Conservation (phyloP, 2,888 invertebrate species). For the Drosophila acutilabella region DNA sequence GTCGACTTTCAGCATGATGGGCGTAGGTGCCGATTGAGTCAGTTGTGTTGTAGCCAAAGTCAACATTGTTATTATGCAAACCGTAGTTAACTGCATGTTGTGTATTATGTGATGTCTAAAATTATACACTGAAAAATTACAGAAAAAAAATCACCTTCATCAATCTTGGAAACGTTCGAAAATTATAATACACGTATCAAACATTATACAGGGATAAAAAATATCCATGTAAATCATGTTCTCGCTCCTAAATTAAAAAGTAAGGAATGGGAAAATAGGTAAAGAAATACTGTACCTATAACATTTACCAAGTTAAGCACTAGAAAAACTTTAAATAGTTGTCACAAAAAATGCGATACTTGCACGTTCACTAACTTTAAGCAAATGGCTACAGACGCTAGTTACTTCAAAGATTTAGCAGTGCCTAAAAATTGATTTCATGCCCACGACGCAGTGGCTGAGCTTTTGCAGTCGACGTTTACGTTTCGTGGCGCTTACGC, state of each 20-base stretch:
- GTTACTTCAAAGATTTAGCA: constrained; percentile 84
- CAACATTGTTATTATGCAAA: constrained; percentile 70
- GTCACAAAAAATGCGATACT: constrained; percentile 81
- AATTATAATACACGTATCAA: no score
- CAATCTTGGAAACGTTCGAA: no score
- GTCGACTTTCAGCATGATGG: constrained; percentile 70
- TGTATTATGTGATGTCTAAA: constrained; percentile 4
- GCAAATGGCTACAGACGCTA: constrained; percentile 85
- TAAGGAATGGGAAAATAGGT: not conserved
- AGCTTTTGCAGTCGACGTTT: constrained; percentile 58
- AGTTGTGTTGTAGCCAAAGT: constrained; percentile 38
- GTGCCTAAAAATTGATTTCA: constrained; percentile 82
- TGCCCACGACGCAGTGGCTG: constrained; percentile 59
- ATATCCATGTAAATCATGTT: no score
- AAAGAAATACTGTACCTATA: not conserved
- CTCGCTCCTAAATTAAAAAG: no score
- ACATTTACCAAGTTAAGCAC: constrained; percentile 18
- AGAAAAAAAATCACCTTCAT: not conserved
- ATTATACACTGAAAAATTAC: not conserved
- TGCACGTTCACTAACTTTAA: constrained; percentile 85
- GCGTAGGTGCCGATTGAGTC: constrained; percentile 53
- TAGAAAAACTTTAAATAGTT: constrained; percentile 45
- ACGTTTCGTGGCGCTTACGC: constrained; percentile 30
- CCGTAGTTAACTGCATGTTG: constrained; percentile 72
- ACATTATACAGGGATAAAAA: no score